A percentile compares a stretch with the other conserved stretches of the same genome.
phyloP scores from a whole-genome alignment of 2,888 invertebrate species.

The Nebria salina region DNA sequence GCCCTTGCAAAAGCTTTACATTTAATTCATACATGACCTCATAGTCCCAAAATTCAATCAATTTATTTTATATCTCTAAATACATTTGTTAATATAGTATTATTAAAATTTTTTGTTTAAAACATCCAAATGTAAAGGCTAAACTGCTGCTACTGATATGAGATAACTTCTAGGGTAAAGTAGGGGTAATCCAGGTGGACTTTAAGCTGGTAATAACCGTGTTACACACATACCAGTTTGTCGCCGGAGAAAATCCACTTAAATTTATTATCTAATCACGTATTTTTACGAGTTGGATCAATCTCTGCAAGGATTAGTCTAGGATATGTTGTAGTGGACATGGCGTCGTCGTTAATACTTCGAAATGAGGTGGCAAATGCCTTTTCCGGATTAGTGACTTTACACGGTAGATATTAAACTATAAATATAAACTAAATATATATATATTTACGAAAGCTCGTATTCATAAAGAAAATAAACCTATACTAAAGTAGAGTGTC shows the following conservation, averaged over 20 bases:
- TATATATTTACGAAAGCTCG: too few species aligned
- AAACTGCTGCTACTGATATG: neutral
- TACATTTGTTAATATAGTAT: too few species aligned
- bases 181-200: slow-evolving; percentile 25
- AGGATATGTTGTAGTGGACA: slow-evolving; percentile 22
- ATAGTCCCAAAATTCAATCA: too few species aligned
- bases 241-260: slow-evolving; percentile 39
- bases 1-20: neutral
- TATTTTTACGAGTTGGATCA: slow-evolving; percentile 43
- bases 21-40: neutral
- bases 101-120: too few species aligned
- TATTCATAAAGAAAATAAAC: too few species aligned
- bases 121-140: too few species aligned
- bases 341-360: slow-evolving; percentile 19
- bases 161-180: slow-evolving; percentile 6
- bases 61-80: too few species aligned
- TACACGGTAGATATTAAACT: slow-evolving; percentile 3
- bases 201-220: slow-evolving; percentile 39
- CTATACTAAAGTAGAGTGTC: too few species aligned
- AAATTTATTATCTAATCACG: slow-evolving; percentile 46
- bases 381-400: neutral
- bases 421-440: neutral
- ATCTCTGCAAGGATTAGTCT: slow-evolving; percentile 30
- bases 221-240: slow-evolving; percentile 30
- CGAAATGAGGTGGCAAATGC: slow-evolving; percentile 20